Percentiles rank a stretch among this genome's conserved stretches.
Conservation (phyloP, 2,797 vertebrate species). For the Bufotes viridis region DNA sequence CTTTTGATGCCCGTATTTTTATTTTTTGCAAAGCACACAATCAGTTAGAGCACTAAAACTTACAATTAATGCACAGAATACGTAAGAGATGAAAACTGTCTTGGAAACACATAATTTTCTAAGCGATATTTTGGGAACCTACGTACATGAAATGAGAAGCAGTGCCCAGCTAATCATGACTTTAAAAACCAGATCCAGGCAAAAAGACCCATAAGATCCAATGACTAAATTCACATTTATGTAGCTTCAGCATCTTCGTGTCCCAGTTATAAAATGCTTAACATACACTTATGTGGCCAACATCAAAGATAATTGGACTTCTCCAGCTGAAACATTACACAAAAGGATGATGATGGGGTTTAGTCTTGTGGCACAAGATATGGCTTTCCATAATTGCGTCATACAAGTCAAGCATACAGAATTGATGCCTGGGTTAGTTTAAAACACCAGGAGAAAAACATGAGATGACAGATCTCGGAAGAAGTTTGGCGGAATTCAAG, state of each 20-base stretch:
- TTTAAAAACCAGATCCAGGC: slow-evolving; percentile 35
- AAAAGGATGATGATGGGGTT: slow-evolving; percentile 47
- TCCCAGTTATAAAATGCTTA: slow-evolving; percentile 32
- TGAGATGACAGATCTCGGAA: not conserved
- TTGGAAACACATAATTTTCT: slow-evolving; percentile 44
- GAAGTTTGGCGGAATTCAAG: not conserved
- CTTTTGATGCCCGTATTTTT: not conserved
- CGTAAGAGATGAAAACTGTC: slow-evolving; percentile 12
- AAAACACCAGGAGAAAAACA: not conserved
- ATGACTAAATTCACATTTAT: slow-evolving; percentile 31
- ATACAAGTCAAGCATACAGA: not conserved
- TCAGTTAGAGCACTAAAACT: not conserved
- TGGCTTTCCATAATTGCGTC: slow-evolving; percentile 18
- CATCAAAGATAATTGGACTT: slow-evolving; percentile 43
- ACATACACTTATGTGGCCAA: slow-evolving; percentile 53
- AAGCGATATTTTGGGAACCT: slow-evolving; percentile 27
- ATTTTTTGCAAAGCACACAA: not conserved
- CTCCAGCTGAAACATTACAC: slow-evolving; percentile 28
- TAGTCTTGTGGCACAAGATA: slow-evolving; percentile 21
- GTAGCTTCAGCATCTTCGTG: slow-evolving; percentile 32
- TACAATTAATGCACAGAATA: slow-evolving; percentile 23
- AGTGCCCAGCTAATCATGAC: slow-evolving; percentile 27
- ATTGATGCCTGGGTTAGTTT: not conserved
- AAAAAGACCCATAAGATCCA: slow-evolving; percentile 35
- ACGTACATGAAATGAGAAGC: slow-evolving; percentile 9